Conservation (phyloP, 2,113 vertebrate species). For the Phyllopteryx taeniolatus region DNA sequence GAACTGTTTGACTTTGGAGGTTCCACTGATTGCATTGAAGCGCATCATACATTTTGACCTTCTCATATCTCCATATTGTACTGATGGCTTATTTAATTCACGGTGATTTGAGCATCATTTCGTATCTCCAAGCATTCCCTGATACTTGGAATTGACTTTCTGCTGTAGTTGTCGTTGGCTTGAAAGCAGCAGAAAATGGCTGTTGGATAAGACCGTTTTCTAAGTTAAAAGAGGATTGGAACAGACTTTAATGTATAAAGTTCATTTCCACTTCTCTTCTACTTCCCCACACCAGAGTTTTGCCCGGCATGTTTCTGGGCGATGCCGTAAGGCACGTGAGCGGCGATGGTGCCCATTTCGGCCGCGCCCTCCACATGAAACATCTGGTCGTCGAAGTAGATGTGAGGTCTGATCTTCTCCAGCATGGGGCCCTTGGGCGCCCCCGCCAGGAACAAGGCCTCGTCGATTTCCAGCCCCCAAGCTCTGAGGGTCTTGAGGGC, state of each 20-base stretch:
- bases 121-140: background rate
- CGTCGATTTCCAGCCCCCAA: slow-evolving; percentile 95
- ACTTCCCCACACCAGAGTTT: slow-evolving; percentile 46
- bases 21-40: no score
- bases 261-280: slow-evolving; percentile 11
- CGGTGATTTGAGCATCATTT: background rate
- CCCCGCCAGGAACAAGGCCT: slow-evolving; percentile 92
- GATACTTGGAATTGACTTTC: background rate
- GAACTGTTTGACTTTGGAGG: no score
- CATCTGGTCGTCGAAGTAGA: slow-evolving; percentile 99
- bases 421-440: slow-evolving; percentile 93
- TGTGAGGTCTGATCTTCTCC: slow-evolving; percentile 94
- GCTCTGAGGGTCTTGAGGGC: slow-evolving; percentile 94
- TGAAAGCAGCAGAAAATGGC: background rate
- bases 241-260: background rate
- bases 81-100: slow-evolving; percentile 9
- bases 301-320: slow-evolving; percentile 77
- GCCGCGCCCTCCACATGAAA: slow-evolving; percentile 93
- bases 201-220: background rate
- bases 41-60: background rate
- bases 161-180: background rate
- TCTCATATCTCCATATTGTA: slow-evolving; percentile 10
- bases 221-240: background rate
- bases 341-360: slow-evolving; percentile 89
- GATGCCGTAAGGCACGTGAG: slow-evolving; percentile 91